A percentile compares a stretch with the other conserved stretches of the same genome.
Conservation (phyloP, 2,113 vertebrate species). For the Australoheros scitulus region DNA sequence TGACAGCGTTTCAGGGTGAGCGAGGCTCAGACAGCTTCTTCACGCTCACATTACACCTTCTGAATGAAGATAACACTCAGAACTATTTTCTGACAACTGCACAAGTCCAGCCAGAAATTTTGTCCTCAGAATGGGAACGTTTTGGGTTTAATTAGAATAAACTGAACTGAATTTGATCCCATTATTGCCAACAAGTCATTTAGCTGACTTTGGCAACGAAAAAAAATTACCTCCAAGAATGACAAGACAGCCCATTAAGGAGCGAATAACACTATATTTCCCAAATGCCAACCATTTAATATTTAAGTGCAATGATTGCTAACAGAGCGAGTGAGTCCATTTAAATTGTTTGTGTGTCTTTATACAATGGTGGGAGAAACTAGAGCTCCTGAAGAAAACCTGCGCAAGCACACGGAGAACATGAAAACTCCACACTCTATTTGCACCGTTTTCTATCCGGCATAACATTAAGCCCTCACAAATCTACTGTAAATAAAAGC, state of each 20-base stretch:
- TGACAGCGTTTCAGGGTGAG: neutral
- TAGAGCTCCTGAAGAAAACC: neutral
- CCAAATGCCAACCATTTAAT: neutral
- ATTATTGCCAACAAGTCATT: neutral
- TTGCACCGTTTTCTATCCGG: too few species aligned
- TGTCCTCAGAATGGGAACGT: neutral
- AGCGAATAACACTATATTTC: neutral
- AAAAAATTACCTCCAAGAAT: neutral
- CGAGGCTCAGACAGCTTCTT: neutral
- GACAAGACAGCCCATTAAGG: neutral
- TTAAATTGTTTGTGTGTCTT: neutral
- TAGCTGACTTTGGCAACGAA: neutral
- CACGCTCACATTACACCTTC: neutral
- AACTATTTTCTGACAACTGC: neutral
- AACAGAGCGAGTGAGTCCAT: neutral
- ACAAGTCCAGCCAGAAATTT: neutral
- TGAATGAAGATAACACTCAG: neutral
- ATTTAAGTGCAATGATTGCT: too few species aligned
- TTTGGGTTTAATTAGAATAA: neutral
- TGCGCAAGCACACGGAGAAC: fast-evolving
- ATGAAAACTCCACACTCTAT: neutral
- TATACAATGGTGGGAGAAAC: neutral
- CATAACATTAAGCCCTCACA: neutral
- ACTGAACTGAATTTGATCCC: neutral
- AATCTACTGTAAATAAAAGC: neutral